A percentile compares a stretch with the other conserved stretches of the same genome.
Conservation (phyloP, 2,113 vertebrate species). For the Callocephalon fimbriatum region DNA sequence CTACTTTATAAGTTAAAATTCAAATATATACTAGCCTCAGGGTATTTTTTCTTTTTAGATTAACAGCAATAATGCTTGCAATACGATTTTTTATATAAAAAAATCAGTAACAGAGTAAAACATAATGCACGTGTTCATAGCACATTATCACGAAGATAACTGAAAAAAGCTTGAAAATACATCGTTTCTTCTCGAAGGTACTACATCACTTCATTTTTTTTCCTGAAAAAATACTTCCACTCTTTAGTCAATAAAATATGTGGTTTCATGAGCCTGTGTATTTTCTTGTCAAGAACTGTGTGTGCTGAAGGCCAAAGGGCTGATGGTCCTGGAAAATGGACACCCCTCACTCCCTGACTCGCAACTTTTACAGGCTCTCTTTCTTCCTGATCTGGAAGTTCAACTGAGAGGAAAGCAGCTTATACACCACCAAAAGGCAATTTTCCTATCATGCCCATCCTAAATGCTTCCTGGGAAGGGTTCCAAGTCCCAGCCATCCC, state of each 20-base stretch:
- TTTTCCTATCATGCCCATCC: not conserved
- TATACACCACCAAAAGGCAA: not conserved
- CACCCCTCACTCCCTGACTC: not conserved
- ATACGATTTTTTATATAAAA: constrained; percentile 49
- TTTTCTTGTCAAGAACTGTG: not conserved
- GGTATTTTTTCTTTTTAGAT: constrained; percentile 47
- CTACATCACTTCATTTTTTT: constrained; percentile 22
- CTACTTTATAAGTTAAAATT: constrained; percentile 68
- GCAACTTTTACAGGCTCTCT: not conserved
- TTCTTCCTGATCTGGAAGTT: not conserved
- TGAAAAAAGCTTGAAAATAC: constrained; percentile 73
- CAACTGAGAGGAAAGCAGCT: not conserved
- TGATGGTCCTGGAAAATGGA: constrained; percentile 4
- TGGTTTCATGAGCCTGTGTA: not conserved
- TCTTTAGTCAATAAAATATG: constrained; percentile 69
- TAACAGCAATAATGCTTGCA: constrained; percentile 58
- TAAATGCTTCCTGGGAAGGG: not conserved
- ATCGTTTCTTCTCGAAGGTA: constrained; percentile 53
- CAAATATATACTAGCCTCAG: constrained; percentile 63
- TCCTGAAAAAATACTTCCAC: constrained; percentile 74
- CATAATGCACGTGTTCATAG: constrained; percentile 55
- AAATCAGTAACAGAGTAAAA: constrained; percentile 65
- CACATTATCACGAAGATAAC: constrained; percentile 63
- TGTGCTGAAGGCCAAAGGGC: constrained; percentile 33
- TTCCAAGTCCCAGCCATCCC: not conserved